Evolutionary conservation across 2,797 vertebrate genomes (phyloP).

Genomic region (Coregonus sp.): DNA sequence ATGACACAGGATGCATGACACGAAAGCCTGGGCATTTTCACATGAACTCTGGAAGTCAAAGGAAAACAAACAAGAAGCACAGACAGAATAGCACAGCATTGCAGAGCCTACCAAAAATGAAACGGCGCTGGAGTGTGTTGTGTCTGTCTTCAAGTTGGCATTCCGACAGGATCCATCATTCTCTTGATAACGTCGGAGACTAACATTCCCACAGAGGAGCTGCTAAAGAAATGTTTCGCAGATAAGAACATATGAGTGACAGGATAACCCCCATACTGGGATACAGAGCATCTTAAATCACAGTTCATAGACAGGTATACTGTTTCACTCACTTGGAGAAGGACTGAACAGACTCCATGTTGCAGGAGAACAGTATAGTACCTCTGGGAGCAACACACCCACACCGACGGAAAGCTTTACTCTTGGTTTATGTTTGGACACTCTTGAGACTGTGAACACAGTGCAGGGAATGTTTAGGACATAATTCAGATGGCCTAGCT

Average conservation of each 20-base stretch:
- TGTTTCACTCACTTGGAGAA: background rate
- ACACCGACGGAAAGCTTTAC: background rate
- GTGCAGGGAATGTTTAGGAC: no score
- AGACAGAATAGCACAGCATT: conserved; percentile 17
- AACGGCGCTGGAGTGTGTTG: conserved; percentile 43
- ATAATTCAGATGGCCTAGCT: background rate
- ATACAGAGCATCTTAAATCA: conserved; percentile 3
- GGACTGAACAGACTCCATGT: background rate
- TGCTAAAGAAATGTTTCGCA: conserved; percentile 7
- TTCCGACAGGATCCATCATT: conserved; percentile 13
- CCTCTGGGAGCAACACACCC: conserved; percentile 4
- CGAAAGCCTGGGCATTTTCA: conserved; percentile 53
- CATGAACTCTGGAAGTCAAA: conserved; percentile 50
- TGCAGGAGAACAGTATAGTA: background rate
- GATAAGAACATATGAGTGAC: conserved; percentile 8
- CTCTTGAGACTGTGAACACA: no score
- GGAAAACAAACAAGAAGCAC: background rate
- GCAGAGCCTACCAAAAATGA: conserved; percentile 42
- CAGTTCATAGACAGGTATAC: background rate
- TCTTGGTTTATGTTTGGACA: no score
- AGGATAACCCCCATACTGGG: background rate
- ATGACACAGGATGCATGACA: conserved; percentile 35
- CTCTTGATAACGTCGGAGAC: conserved; percentile 27
- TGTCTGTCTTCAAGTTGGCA: conserved; percentile 58
- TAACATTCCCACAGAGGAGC: conserved; percentile 12